Conservation (phyloP, 2,113 vertebrate species). For the Pogona vitticeps region DNA sequence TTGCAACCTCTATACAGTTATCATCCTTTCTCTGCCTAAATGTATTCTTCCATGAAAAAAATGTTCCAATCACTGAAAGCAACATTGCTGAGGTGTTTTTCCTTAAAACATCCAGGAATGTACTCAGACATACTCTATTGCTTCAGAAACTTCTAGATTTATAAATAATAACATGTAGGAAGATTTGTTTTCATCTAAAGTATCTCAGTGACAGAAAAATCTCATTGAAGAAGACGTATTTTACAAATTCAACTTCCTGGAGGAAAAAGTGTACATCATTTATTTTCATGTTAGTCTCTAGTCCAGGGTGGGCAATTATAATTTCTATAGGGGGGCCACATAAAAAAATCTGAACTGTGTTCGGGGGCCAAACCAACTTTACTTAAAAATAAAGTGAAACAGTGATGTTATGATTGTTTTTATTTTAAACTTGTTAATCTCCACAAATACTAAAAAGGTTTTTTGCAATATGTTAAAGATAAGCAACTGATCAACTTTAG, state of each 20-base stretch:
- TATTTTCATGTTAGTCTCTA: background rate
- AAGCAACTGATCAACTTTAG: no score
- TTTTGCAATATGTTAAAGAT: no score
- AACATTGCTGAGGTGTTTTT: background rate
- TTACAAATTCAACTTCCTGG: background rate
- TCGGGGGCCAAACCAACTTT: no score
- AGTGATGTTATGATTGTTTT: no score
- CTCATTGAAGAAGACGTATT: background rate
- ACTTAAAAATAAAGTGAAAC: no score
- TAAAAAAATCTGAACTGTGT: no score
- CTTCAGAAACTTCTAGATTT: background rate
- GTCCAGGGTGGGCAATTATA: no score
- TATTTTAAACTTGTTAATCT: no score
- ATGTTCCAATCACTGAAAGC: background rate
- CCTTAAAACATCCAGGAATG: background rate
- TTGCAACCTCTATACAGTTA: background rate
- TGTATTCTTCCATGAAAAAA: background rate
- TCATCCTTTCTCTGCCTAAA: slow-evolving; percentile 1
- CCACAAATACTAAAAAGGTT: no score
- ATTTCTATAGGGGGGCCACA: no score
- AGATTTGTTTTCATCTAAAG: background rate
- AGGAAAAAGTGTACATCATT: background rate
- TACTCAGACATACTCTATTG: background rate
- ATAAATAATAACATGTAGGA: background rate
- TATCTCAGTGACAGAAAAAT: background rate